Base-by-base conservation (phyloP, 1,140 invertebrate genomes). In the Macrotrachela quadricornifera region DNA sequence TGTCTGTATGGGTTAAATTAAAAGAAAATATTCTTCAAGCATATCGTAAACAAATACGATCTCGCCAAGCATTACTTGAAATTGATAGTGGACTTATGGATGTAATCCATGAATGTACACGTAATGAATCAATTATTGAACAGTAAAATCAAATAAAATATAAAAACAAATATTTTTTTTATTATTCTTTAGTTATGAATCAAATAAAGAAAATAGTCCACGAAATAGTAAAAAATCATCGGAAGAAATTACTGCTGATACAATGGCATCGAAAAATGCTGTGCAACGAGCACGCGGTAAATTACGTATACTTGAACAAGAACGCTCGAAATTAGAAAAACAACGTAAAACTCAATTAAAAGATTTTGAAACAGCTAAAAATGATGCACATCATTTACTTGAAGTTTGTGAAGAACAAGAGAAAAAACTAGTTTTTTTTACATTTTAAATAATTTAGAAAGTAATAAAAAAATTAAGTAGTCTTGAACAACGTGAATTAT, bases 401-500 rank as follows among this genome's bases (percentile, higher is more conserved):
- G 21, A 30, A 4, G 21, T 30, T 4, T 30, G 21, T 30, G 3
- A 30, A 30, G 2, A 4, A 30, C 2, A 8, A 30, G 8, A 30
- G 2, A 30, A 30, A 30, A 30, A 30, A 30, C 14, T n/a, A 8
- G 38, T 14, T 12, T 54, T 36, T 50, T 51, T 46, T 18, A 52
- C 16, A 36, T 37, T 37, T 56, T 53, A 54, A 49, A 55, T 49
- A 51, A 59, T 61, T 10, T 60, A 85, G 83, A 81, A 82, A 70
- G 71, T 87, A 41, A 83, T 83, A 14, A 78, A 78, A 39, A 75
- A 79, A 51, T 79, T 85, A 41, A 83, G 77, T 59, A 83, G 80
- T 48, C 80, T 83, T 43, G 83, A 86, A 53, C 85, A 90, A 66
- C 74, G 81, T 45, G 85, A 90, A 60, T 76, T 90, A 38, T 68